Percentiles rank a stretch among this genome's conserved stretches.
Conservation (phyloP, 2,113 vertebrate genomes). For the Heloderma charlesbogerti region DNA sequence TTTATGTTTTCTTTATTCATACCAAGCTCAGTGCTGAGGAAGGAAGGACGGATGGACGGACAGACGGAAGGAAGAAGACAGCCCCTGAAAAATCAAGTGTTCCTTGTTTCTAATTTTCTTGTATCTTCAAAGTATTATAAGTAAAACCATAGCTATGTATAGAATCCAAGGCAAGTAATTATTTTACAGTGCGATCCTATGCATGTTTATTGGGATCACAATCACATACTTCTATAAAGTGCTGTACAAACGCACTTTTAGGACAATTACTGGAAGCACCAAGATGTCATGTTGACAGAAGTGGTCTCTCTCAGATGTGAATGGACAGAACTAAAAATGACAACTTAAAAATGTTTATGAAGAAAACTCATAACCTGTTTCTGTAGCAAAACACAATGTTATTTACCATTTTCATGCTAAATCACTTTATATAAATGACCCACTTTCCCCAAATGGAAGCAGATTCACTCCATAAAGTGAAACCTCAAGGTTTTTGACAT, state of each 20-base stretch:
- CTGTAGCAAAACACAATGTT: neutral
- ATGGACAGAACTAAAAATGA: neutral
- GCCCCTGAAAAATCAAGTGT: neutral
- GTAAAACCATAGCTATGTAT: neutral
- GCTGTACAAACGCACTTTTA: neutral
- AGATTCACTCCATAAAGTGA: neutral
- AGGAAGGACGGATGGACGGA: too few relatives aligned
- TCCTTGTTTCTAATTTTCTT: neutral
- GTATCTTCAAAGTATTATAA: neutral
- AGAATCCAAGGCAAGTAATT: neutral
- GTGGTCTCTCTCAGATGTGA: neutral
- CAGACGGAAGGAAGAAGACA: neutral
- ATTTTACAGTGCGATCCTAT: neutral
- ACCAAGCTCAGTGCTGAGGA: neutral
- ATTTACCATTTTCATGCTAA: neutral
- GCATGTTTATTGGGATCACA: neutral
- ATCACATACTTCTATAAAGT: neutral
- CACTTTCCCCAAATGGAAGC: neutral
- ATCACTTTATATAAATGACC: neutral
- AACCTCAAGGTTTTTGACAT: neutral
- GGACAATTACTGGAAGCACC: neutral
- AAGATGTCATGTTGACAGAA: neutral
- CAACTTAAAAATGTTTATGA: neutral
- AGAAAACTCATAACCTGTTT: neutral
- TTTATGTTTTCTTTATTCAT: too few relatives aligned